Evolutionary conservation across 2,113 vertebrate species (phyloP).

Genomic region (Pachypanchax playfairii): DNA sequence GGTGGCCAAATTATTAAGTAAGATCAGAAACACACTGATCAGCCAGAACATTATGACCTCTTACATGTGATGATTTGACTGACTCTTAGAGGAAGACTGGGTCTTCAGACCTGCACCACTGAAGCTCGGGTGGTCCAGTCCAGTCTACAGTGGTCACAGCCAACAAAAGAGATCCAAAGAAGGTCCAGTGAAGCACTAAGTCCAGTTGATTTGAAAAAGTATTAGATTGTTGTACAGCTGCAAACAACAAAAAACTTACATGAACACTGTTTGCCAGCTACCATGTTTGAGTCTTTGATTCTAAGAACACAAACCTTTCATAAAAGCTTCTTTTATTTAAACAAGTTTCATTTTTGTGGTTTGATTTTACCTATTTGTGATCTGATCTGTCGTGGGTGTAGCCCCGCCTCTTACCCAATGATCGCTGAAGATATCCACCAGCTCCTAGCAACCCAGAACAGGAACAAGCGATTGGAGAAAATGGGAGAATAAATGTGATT

Average conservation of each 20-base stretch:
- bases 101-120: background rate
- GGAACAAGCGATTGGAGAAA: too few species aligned
- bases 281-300: background rate
- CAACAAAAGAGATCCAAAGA: background rate
- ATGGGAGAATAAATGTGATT: background rate
- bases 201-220: too few species aligned
- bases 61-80: background rate
- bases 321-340: background rate
- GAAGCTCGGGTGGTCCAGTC: background rate
- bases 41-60: too few species aligned
- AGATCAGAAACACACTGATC: too few species aligned
- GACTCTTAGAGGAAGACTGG: background rate
- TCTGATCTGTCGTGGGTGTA: too few species aligned
- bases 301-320: background rate
- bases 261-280: too few species aligned
- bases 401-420: too few species aligned
- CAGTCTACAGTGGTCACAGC: background rate
- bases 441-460: too few species aligned
- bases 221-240: background rate
- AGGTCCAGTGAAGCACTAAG: background rate
- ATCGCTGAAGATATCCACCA: too few species aligned
- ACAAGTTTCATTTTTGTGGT: background rate
- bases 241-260: too few species aligned
- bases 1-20: too few species aligned
- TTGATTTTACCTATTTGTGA: too few species aligned